Evolutionary conservation across 2,113 vertebrate genomes (phyloP).

Genomic region (Numenius arquata): DNA sequence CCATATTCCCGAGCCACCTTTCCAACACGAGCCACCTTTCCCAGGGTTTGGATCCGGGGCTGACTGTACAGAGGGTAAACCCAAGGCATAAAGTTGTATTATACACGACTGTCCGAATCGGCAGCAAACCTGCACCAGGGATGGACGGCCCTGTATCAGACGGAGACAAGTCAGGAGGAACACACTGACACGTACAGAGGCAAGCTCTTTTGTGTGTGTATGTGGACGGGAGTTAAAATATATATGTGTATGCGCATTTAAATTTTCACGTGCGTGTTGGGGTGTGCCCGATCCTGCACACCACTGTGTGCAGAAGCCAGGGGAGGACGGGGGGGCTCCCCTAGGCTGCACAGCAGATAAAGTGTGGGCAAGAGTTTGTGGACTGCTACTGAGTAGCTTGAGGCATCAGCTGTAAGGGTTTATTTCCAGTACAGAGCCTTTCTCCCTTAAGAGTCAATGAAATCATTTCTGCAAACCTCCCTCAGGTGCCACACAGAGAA

Average conservation of each 20-base stretch:
- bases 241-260: not conserved
- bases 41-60: not conserved
- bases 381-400: not conserved
- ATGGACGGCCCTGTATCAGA: not conserved
- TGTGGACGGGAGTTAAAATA: not conserved
- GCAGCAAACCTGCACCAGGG: not conserved
- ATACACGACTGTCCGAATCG: not conserved
- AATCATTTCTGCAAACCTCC: not conserved
- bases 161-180: accelerated
- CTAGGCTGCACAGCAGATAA: not conserved
- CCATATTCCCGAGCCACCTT: no score
- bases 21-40: not conserved
- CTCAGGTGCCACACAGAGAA: not conserved
- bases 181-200: not conserved
- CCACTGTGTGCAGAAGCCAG: not conserved
- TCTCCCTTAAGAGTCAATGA: not conserved
- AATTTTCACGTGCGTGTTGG: not conserved
- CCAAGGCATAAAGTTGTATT: not conserved
- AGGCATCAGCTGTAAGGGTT: not conserved
- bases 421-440: not conserved
- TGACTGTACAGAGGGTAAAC: not conserved
- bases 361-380: not conserved
- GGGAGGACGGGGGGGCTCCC: not conserved
- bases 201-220: not conserved
- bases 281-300: not conserved